Base-by-base conservation (phyloP, 2,797 vertebrate genomes). In the Syngnathus acus region DNA sequence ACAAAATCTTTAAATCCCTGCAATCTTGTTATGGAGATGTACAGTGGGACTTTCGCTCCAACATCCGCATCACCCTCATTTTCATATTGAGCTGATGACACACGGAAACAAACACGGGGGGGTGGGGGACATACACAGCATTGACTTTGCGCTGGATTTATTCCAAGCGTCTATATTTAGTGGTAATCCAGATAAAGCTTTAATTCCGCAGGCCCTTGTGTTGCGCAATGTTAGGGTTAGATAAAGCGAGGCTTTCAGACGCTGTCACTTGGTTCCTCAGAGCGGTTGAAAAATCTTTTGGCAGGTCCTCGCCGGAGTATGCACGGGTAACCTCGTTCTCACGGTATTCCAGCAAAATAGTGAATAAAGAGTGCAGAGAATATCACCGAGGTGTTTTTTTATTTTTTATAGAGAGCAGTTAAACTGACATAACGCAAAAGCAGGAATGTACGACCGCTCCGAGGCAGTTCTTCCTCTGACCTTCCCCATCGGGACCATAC, bases 131-230 rank as follows among this genome's bases (percentile, higher is more conserved):
- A 55, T 78, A 77, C 80, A 86, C 78, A 83, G 79, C 80, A 82
- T 79, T 77, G 84, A 84, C 88, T 89, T 85, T 84, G 85, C 10
- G 68, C 79, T 89, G 86, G 87, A 84, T 89, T 90, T 90, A 84
- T 79, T 82, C 81, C 80, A 79, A 85, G 81, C 58, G 23, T 87
- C 89, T 92, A 92, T 91, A 88, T 90, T 90, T 92, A 88, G 90
- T 87, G 67, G 77, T 91, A 92, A 92, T 90, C 89, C 86, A 87
- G 89, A 89, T 89, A 88, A 89, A 82, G 79, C 84, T 84, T 86
- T 90, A 90, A 89, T 89, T 84, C 86, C 80, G 70, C 11, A 57
- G 72, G 75, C 73, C 82, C 77, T 83, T 72, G 82, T 82, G 76
- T 75, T 81, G 80, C 78, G 72, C 76, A 77, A 84, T 85, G 81